phyloP scores from a whole-genome alignment of 2,888 invertebrate species.

The Pseudococcus longispinus region DNA sequence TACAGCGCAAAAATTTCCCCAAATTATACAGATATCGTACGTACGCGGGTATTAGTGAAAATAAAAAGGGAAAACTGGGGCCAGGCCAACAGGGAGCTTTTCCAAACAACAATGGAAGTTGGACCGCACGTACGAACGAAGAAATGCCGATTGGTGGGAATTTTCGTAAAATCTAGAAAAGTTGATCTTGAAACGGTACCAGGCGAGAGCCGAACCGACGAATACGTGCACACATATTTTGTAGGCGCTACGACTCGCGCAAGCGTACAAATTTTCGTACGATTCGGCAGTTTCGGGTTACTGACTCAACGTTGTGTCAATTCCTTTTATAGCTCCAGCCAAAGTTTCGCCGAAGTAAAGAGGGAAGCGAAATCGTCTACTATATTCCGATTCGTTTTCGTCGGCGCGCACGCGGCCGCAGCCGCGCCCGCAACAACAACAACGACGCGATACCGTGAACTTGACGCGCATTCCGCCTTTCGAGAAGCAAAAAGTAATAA shows the following conservation, averaged over 20 bases:
- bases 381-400: neutral
- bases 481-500: too few relatives aligned
- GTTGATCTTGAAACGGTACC: conserved; percentile 22
- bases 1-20: too few relatives aligned
- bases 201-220: neutral
- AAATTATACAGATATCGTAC: too few relatives aligned
- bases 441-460: neutral
- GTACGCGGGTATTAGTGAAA: too few relatives aligned
- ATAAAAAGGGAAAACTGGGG: too few relatives aligned
- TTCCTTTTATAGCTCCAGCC: conserved; percentile 41
- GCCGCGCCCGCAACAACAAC: neutral
- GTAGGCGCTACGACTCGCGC: neutral
- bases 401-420: neutral
- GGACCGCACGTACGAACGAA: neutral
- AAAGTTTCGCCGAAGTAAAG: neutral
- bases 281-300: conserved; percentile 18
- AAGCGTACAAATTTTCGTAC: neutral
- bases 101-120: neutral
- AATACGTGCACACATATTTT: neutral
- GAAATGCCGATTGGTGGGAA: neutral
- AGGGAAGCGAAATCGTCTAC: neutral
- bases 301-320: conserved; percentile 27
- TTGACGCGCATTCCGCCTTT: neutral
- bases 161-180: neutral
- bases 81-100: neutral